Evolutionary conservation across 2,888 invertebrate genomes (phyloP).

Genomic region (Andrena fulva): DNA sequence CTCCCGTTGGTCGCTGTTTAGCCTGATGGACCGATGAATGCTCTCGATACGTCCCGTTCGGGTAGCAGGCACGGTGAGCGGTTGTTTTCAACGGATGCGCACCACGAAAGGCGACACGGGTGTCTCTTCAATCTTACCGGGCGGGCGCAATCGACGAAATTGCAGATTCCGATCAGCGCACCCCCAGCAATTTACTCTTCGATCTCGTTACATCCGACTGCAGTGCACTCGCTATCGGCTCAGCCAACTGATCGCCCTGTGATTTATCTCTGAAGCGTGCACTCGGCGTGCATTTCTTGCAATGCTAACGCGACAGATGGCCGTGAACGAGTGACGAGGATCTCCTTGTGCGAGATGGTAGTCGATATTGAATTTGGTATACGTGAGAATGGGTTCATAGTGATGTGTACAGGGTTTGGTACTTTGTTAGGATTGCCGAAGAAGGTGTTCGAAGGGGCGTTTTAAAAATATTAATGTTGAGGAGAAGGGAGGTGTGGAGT

Average conservation of each 20-base stretch:
- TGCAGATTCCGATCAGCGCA: constrained; percentile 59
- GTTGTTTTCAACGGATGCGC: constrained; percentile 44
- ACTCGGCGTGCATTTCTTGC: not conserved
- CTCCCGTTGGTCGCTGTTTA: constrained; percentile 24
- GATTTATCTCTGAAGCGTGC: constrained; percentile 28
- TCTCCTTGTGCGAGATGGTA: too few relatives aligned
- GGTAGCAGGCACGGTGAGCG: not conserved
- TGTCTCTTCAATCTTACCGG: constrained; percentile 44
- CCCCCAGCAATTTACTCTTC: constrained; percentile 55
- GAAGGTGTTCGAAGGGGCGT: too few relatives aligned
- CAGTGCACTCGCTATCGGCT: constrained; percentile 27
- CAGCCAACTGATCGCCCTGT: not conserved
- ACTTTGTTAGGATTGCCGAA: too few relatives aligned
- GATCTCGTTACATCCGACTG: constrained; percentile 43
- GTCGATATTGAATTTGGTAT: too few relatives aligned
- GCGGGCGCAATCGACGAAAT: constrained; percentile 58
- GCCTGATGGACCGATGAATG: constrained; percentile 41
- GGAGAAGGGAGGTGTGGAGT: too few relatives aligned
- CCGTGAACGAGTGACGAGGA: too few relatives aligned
- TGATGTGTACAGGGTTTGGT: too few relatives aligned
- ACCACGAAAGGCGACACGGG: constrained; percentile 34
- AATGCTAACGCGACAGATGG: not conserved
- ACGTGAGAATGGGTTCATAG: too few relatives aligned
- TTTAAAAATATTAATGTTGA: too few relatives aligned
- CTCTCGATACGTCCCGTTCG: constrained; percentile 4